Base-by-base conservation (phyloP, 2,797 vertebrate species). In the Darevskia nairensis region DNA sequence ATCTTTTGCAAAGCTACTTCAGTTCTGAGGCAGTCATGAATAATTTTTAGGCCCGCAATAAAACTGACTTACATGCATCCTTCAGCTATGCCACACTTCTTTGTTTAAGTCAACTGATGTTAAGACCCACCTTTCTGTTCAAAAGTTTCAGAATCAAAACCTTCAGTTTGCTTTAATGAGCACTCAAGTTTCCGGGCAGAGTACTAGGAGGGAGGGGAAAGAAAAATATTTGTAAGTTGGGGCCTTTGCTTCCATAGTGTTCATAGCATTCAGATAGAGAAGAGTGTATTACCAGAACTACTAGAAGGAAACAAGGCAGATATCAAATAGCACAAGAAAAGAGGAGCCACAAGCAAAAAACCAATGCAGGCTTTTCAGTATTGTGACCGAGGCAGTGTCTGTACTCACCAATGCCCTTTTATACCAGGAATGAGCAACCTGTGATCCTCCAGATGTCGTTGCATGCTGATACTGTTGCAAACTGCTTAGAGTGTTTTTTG, bases 101-200 rank as follows among this genome's bases (percentile, higher is more conserved):
- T 46, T 76, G 27, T 3, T 61, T 23, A 64, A 0, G 0, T 29
- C 1, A 83, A 50, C 2, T 1, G 0, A 71, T 0, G 61, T 13
- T 7, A 10, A 74, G 61, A 92, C 94, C 90, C 82, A 97, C 97
- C 95, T 6, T 94, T 93, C 0, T 88, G 89, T 91, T 80, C 80
- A 85, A 97, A 97, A 79, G 59, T 89, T 88, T 96, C 93, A 1
- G 90, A 82, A 91, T 75, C 93, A 80, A 97, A 96, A 46, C 92
- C 94, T 0, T 96, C 89, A 0, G 29, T 86, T 5, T 91, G 86
- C 44, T 85, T 92, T 85, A 97, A 87, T 89, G 89, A 44, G n/a
- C 85, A 86, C 85, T 97, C 94, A 3, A 97, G 90, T 84, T 97
- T 97, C 90, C 93, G 94, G 1, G 95, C 92, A 59, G 96, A 95